Conservation (phyloP, 2,888 invertebrate genomes). For the Serripes groenlandicus region DNA sequence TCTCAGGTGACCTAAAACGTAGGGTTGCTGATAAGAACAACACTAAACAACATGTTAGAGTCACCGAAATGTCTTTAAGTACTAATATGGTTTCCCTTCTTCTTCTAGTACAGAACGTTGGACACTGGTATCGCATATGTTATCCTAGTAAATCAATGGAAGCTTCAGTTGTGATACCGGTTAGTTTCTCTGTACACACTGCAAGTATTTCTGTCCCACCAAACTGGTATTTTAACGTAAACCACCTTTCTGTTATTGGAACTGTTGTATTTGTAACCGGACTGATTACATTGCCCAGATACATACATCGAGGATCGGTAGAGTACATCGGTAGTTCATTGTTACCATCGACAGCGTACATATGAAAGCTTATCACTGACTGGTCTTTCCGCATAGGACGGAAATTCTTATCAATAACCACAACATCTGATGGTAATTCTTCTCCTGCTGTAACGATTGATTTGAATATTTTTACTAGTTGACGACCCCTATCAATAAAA, state of each 20-base stretch:
- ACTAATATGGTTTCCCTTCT: too few relatives aligned
- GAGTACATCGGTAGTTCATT: background rate
- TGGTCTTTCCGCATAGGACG: background rate
- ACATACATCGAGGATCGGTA: background rate
- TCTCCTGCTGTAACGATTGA: background rate
- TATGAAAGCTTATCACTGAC: background rate
- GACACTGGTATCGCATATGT: too few relatives aligned
- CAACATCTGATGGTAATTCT: background rate
- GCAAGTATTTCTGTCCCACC: conserved; percentile 13
- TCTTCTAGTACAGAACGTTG: too few relatives aligned
- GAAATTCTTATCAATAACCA: background rate
- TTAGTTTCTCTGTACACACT: background rate
- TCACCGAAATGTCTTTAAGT: too few relatives aligned
- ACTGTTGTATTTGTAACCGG: background rate
- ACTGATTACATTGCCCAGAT: background rate
- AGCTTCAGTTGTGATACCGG: background rate
- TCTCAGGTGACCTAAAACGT: too few relatives aligned
- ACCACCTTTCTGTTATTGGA: background rate
- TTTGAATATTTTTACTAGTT: background rate
- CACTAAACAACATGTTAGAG: too few relatives aligned
- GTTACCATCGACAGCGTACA: background rate
- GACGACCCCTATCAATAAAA: background rate
- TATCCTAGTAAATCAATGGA: conserved; percentile 9
- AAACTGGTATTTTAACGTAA: background rate
- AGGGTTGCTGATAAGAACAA: too few relatives aligned